These are phyloP conservation scores for Brachystomella parvula DNA, from an alignment of 1,140 invertebrate species.

Conservation along the genomic window DNA sequence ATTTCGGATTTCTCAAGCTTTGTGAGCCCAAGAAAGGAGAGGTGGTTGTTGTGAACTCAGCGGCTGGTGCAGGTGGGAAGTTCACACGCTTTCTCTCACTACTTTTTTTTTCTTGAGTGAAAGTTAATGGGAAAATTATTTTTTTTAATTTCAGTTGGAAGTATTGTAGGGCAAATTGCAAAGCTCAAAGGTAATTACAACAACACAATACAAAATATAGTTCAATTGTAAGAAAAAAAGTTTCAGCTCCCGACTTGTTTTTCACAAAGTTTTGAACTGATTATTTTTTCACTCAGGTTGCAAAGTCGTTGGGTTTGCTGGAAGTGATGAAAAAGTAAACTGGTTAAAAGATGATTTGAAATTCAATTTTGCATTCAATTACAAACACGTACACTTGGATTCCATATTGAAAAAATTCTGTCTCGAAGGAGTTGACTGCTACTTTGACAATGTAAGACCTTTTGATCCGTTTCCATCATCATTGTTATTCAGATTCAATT, in stretches of 20 bases:
- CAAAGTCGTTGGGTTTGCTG: slow-evolving; percentile 45
- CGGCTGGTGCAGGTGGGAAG: slow-evolving; percentile 9
- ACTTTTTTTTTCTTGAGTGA: no score
- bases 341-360: slow-evolving; percentile 47
- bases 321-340: slow-evolving; percentile 44
- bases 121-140: slow-evolving; percentile 36
- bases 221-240: background rate
- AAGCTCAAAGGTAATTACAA: slow-evolving; percentile 51
- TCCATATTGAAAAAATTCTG: slow-evolving; percentile 42
- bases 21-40: slow-evolving; percentile 61
- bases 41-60: slow-evolving; percentile 39
- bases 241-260: background rate
- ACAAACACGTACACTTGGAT: slow-evolving; percentile 43
- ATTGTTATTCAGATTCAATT: background rate
- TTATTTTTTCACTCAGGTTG: slow-evolving; percentile 41
- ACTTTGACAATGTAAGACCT: slow-evolving; percentile 61
- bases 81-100: background rate
- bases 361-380: slow-evolving; percentile 47
- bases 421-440: slow-evolving; percentile 51
- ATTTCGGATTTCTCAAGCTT: slow-evolving; percentile 60
- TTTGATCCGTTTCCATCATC: slow-evolving; percentile 43
- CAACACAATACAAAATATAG: background rate
- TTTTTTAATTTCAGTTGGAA: slow-evolving; percentile 60
- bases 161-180: slow-evolving; percentile 62
- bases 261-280: background rate